A percentile compares a stretch with the other conserved stretches of the same genome.
Evolutionary conservation across 1,140 invertebrate genomes (phyloP).

Genomic region (Dendroctonus ponderosae): DNA sequence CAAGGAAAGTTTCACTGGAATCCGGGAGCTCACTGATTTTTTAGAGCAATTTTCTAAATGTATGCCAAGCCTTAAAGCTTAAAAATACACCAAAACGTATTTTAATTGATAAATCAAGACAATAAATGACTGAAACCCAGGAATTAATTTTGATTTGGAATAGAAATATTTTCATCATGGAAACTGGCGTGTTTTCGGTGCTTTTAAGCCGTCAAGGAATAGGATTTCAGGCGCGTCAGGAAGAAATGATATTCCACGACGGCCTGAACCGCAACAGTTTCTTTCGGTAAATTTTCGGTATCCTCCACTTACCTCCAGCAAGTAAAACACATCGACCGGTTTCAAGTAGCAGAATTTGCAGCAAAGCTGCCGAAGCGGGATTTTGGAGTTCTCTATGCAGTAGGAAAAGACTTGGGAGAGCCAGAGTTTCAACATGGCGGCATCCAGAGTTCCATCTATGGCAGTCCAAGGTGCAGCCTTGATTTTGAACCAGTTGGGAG

Average conservation of each 20-base stretch:
- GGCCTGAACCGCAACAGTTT: not conserved
- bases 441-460: slow-evolving; percentile 71
- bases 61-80: no score
- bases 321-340: slow-evolving; percentile 47
- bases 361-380: slow-evolving; percentile 55
- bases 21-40: no score
- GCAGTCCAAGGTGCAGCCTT: slow-evolving; percentile 67
- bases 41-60: no score
- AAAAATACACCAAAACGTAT: no score
- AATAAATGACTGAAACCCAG: no score
- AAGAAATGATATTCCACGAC: not conserved
- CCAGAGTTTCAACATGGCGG: slow-evolving; percentile 66
- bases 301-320: slow-evolving; percentile 38
- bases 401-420: slow-evolving; percentile 64
- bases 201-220: not conserved
- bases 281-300: slow-evolving; percentile 1
- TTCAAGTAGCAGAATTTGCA: slow-evolving; percentile 54
- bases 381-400: slow-evolving; percentile 62
- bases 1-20: no score
- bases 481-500: slow-evolving; percentile 51
- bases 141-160: no score
- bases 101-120: no score
- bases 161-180: no score
- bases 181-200: not conserved
- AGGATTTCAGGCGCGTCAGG: no score